Percentiles rank a stretch among this genome's conserved stretches.
phyloP scores from a whole-genome alignment of 2,113 vertebrate genomes.

The Ailuropoda melanoleuca region DNA sequence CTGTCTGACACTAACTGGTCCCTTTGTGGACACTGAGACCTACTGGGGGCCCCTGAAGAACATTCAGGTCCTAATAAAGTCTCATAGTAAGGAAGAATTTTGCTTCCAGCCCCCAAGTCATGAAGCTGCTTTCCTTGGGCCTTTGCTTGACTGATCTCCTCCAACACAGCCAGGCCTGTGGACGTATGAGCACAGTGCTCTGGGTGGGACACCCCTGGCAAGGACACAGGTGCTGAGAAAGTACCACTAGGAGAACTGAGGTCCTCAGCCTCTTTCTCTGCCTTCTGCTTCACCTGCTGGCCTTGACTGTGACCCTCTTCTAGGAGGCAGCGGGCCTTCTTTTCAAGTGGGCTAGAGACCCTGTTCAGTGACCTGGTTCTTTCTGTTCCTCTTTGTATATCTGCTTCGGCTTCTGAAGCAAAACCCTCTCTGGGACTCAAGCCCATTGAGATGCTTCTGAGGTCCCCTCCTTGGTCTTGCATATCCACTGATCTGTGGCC shows the following conservation, averaged over 20 bases:
- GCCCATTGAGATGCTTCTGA: background rate
- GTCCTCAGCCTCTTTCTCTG: background rate
- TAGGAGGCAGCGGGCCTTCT: background rate
- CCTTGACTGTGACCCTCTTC: background rate
- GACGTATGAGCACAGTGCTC: background rate
- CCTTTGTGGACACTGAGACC: background rate
- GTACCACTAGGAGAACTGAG: background rate
- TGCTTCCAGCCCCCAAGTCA: background rate
- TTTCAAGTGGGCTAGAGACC: background rate
- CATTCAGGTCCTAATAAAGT: slow-evolving; percentile 60
- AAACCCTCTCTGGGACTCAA: background rate
- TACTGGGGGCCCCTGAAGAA: background rate
- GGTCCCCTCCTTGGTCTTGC: background rate
- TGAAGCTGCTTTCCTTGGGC: background rate
- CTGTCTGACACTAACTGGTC: background rate
- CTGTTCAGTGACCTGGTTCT: background rate
- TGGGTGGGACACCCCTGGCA: fast-evolving
- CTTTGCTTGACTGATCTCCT: slow-evolving; percentile 36
- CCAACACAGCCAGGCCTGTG: background rate
- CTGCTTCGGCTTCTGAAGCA: background rate
- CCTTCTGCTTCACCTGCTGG: background rate
- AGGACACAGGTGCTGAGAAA: background rate
- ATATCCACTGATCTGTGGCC: background rate
- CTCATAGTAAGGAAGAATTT: slow-evolving; percentile 74
- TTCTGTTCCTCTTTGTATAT: background rate